Base-by-base conservation (phyloP, 1,140 invertebrate genomes). In the Zaprionus davidi region DNA sequence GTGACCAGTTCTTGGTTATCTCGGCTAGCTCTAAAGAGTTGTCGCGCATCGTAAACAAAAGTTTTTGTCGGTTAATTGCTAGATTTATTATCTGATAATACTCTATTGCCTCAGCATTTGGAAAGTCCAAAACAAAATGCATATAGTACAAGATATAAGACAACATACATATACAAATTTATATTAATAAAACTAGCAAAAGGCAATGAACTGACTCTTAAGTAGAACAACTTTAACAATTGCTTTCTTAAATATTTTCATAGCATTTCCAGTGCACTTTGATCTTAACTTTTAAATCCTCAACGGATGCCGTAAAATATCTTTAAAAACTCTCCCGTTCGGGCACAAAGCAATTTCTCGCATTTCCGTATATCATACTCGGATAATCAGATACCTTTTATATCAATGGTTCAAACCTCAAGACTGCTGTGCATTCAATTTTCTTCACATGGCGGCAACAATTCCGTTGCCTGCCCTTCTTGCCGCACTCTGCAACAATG, bases 1-100 rank as follows among this genome's bases (percentile, higher is more conserved):
- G 76, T 76, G 72, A 78, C 76, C 72, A 71, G 57, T 56, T 70
- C 46, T 60, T 75, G 56, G 66, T 76, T 66, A 70, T 65, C 56
- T 51, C 44, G 44, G 5, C 17, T 9, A 31, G 7, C 6, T 31
- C 28, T 7, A 63, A 63, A 5, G n/a, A 34, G n/a, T 51, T 46
- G n/a, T 46, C 41, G 41, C 41, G 0, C 41, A 46, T 17, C 60
- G 59, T 75, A 70, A 75, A 70, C 46, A 36, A 28, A 53, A 20
- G 59, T 34, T 36, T 36, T 6, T 20, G 15, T 38, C 20, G 13
- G 36, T 24, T 46, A 7, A 55, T 55, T 17, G n/a, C 3, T 15
- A 38, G 64, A 59, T 72, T 36, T 41, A 67, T 41, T 59, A n/a
- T 3, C 6, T 26, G 71, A 73, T 73, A 59, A 15, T 38, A 3